Percentiles rank a stretch among this genome's conserved stretches.
phyloP scores from a whole-genome alignment of 2,888 invertebrate species.

The Gastracanthus pulcherrimus region DNA sequence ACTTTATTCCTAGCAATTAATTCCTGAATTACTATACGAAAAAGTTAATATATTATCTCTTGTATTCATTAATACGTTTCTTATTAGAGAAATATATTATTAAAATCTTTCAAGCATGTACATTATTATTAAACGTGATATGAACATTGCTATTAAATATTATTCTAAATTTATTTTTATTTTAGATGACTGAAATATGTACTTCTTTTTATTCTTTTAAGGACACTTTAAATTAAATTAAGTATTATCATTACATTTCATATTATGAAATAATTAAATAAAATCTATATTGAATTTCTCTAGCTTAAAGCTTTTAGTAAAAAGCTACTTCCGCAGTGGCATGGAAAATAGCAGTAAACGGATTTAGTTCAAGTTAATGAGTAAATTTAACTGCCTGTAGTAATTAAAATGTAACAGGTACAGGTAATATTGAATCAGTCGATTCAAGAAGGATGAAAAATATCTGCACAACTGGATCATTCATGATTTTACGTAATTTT shows the following conservation, averaged over 20 bases:
- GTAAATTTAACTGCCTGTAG: neutral
- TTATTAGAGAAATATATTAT: too few relatives aligned
- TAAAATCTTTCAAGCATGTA: too few relatives aligned
- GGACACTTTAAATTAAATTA: neutral
- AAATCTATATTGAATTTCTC: neutral
- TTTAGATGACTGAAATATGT: neutral
- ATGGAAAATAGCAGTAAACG: neutral
- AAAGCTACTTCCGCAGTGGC: neutral
- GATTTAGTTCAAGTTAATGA: neutral
- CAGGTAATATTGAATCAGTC: slow-evolving; percentile 4
- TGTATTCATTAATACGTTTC: too few relatives aligned
- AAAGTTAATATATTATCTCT: too few relatives aligned
- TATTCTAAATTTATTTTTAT: neutral
- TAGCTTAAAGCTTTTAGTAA: neutral
- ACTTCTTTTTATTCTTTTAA: neutral
- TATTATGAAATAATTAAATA: neutral
- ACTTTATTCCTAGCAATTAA: too few relatives aligned
- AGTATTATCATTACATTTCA: neutral
- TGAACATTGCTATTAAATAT: neutral
- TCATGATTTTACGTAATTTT: neutral
- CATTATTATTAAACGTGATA: too few relatives aligned
- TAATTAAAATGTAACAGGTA: neutral
- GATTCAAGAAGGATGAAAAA: neutral
- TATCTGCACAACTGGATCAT: neutral
- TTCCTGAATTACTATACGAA: too few relatives aligned